These are phyloP conservation scores for Otis tarda DNA, from an alignment of 2,113 vertebrate species.

Conservation along the genomic window DNA sequence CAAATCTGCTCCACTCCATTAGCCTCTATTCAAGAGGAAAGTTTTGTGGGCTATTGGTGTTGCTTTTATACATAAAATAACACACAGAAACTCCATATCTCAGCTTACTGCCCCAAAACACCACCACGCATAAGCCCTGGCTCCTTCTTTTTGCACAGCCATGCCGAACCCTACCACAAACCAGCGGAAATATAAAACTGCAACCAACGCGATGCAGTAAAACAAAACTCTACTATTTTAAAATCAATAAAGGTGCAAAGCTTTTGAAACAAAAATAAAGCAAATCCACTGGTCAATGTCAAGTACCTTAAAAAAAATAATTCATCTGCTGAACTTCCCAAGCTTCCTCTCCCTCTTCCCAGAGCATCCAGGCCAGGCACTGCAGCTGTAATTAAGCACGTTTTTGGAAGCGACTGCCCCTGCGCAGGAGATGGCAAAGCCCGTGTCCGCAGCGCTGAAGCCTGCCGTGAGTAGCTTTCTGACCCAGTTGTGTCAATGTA, in stretches of 20 bases:
- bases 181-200: neutral
- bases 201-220: fast-evolving
- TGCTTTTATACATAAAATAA: neutral
- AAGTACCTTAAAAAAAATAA: neutral
- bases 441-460: neutral
- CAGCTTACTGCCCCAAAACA: neutral
- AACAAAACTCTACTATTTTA: neutral
- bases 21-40: neutral
- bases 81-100: neutral
- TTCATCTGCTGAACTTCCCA: neutral
- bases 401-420: neutral
- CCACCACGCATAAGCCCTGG: fast-evolving
- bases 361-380: neutral
- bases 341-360: neutral
- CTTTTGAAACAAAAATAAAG: neutral
- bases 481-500: conserved; percentile 71
- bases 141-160: neutral
- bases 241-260: neutral
- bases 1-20: neutral
- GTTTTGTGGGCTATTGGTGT: neutral
- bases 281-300: neutral
- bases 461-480: conserved; percentile 1
- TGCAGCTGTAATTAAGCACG: neutral
- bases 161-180: neutral
- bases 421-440: neutral